Conservation (phyloP, 2,113 vertebrate genomes). For the Struthio camelus region DNA sequence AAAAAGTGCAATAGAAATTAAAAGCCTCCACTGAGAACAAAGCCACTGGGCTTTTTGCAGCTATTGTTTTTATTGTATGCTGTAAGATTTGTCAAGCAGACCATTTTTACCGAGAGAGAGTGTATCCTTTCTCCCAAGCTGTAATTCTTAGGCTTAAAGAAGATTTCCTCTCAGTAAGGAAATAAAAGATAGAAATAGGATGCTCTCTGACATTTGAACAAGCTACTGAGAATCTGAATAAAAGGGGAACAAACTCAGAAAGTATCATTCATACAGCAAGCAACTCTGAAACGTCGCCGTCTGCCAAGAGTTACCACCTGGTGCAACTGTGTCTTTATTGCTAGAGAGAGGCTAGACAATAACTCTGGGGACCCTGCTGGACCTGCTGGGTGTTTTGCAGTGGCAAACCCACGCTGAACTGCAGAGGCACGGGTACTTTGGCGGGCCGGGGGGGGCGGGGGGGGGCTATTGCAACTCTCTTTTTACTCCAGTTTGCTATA, state of each 20-base stretch:
- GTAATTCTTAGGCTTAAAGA: constrained; percentile 22
- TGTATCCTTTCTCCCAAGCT: constrained; percentile 16
- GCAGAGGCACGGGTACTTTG: background rate
- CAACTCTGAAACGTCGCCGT: constrained; percentile 53
- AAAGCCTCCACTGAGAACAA: constrained; percentile 38
- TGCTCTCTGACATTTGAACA: constrained; percentile 43
- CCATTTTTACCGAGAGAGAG: background rate
- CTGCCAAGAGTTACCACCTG: constrained; percentile 39
- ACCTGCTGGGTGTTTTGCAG: constrained; percentile 24
- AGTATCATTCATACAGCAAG: constrained; percentile 31
- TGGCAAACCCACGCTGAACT: rapidly evolving
- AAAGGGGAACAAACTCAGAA: constrained; percentile 44
- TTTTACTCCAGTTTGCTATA: background rate
- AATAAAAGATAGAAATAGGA: constrained; percentile 48
- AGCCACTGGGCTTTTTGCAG: constrained; percentile 29
- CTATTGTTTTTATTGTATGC: constrained; percentile 25
- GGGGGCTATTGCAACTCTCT: background rate
- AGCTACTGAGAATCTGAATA: constrained; percentile 17
- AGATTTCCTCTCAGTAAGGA: constrained; percentile 52
- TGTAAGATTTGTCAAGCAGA: constrained; percentile 39
- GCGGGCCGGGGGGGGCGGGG: background rate
- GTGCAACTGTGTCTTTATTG: constrained; percentile 22
- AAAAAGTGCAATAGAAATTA: constrained; percentile 29
- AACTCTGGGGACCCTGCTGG: constrained; percentile 2
- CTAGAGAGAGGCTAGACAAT: constrained; percentile 12